These are phyloP conservation scores for Coccyzus lansbergi DNA, from an alignment of 2,797 vertebrate species.

Conservation along the genomic window DNA sequence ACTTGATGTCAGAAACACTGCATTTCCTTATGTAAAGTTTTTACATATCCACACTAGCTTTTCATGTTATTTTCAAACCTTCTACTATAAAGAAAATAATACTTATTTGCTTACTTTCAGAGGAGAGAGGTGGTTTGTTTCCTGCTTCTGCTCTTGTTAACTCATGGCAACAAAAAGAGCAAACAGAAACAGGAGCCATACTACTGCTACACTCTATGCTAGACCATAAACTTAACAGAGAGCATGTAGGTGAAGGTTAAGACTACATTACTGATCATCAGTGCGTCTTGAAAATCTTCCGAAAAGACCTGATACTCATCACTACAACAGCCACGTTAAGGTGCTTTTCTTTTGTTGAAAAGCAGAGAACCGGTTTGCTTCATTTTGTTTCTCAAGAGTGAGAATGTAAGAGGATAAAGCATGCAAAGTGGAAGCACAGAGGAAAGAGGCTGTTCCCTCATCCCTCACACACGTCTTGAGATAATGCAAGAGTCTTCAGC, in stretches of 20 bases:
- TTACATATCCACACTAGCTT: not conserved
- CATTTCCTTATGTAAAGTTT: not conserved
- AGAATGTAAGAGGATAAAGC: not conserved
- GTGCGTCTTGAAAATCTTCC: not conserved
- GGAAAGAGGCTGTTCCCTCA: not conserved
- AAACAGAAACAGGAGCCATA: not conserved
- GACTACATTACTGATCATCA: not conserved
- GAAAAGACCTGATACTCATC: not conserved
- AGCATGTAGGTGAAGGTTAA: not conserved
- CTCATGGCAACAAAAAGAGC: constrained; percentile 46
- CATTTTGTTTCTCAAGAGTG: not conserved
- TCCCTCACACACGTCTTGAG: not conserved
- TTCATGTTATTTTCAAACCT: not conserved
- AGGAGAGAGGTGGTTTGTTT: constrained; percentile 20
- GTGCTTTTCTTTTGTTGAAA: not conserved
- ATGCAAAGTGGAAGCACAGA: not conserved
- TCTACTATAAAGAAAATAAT: not conserved
- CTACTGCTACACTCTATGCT: not conserved
- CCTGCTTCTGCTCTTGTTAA: constrained; percentile 30
- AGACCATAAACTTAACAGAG: not conserved
- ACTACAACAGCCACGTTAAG: not conserved
- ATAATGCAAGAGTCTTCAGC: not conserved
- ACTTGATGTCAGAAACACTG: not conserved
- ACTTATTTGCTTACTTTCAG: constrained; percentile 37
- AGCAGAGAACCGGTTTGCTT: not conserved